Conservation (phyloP, 1,140 invertebrate species). For the Apis florea region DNA sequence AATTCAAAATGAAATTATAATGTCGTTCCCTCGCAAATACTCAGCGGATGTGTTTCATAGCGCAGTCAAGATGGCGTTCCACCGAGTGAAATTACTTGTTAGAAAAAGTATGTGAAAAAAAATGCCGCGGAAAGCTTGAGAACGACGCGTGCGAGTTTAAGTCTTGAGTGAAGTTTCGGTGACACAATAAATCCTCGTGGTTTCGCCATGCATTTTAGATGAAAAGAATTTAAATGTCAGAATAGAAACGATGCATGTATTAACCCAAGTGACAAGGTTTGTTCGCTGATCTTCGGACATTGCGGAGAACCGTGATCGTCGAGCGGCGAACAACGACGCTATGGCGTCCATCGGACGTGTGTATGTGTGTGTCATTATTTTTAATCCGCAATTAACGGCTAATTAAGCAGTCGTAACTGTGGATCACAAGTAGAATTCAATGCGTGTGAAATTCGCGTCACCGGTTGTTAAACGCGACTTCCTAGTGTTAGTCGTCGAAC, state of each 20-base stretch:
- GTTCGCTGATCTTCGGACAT: conserved; percentile 56
- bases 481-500: conserved; percentile 32
- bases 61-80: conserved; percentile 72
- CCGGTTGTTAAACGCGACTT: conserved; percentile 40
- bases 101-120: conserved; percentile 71
- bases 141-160: conserved; percentile 55
- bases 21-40: conserved; percentile 36
- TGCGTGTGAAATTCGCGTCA: conserved; percentile 8
- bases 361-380: conserved; percentile 71
- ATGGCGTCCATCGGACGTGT: conserved; percentile 71
- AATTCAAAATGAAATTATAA: not conserved
- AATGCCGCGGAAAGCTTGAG: conserved; percentile 73
- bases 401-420: conserved; percentile 49
- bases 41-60: conserved; percentile 51
- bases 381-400: conserved; percentile 64
- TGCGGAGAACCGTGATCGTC: conserved; percentile 58
- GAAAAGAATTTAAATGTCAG: conserved; percentile 27
- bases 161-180: conserved; percentile 32
- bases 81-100: conserved; percentile 67
- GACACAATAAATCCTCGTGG: conserved; percentile 12
- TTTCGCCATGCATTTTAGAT: conserved; percentile 29
- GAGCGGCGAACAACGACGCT: conserved; percentile 71
- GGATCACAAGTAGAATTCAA: conserved; percentile 10
- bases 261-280: conserved; percentile 50
- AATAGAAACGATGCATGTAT: conserved; percentile 37